phyloP scores from a whole-genome alignment of 1,140 invertebrate species.

The Drosophila ananassae region DNA sequence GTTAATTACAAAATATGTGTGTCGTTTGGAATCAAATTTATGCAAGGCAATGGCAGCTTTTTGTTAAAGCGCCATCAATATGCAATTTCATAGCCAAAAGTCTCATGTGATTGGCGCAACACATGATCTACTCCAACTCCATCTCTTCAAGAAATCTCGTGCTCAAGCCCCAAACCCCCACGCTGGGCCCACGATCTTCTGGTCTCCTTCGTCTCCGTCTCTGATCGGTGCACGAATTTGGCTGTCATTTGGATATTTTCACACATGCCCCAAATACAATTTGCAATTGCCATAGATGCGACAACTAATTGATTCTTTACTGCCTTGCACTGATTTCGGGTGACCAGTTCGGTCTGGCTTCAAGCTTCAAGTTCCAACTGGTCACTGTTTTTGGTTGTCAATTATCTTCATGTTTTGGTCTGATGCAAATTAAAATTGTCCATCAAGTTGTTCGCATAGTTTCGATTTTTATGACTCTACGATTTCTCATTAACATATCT shows the following conservation, averaged over 20 bases:
- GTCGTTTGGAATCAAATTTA: constrained; percentile 52
- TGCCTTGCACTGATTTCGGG: constrained; percentile 39
- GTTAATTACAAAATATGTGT: constrained; percentile 71
- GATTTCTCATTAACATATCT: constrained; percentile 23
- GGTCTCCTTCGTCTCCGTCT: not conserved
- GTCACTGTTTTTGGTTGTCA: constrained; percentile 22
- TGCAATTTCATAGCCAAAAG: constrained; percentile 49
- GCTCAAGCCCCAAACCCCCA: not conserved
- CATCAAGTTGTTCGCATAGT: constrained; percentile 9
- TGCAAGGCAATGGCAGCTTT: constrained; percentile 57
- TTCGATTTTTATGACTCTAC: constrained; percentile 2
- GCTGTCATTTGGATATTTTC: constrained; percentile 57
- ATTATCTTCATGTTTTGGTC: constrained; percentile 34
- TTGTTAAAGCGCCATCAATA: constrained; percentile 61
- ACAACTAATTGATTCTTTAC: constrained; percentile 76
- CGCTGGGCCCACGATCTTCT: not conserved
- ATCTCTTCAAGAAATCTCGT: constrained; percentile 11
- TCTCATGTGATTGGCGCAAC: constrained; percentile 30
- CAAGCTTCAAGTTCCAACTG: not conserved
- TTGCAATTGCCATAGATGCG: constrained; percentile 62
- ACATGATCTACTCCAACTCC: constrained; percentile 21
- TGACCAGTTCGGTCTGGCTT: constrained; percentile 26
- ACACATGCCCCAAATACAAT: constrained; percentile 58
- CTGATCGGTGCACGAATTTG: constrained; percentile 30
- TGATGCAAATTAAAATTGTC: constrained; percentile 28